A percentile compares a stretch with the other conserved stretches of the same genome.
Conservation (phyloP, 2,113 vertebrate species). For the Dromaius novaehollandiae region DNA sequence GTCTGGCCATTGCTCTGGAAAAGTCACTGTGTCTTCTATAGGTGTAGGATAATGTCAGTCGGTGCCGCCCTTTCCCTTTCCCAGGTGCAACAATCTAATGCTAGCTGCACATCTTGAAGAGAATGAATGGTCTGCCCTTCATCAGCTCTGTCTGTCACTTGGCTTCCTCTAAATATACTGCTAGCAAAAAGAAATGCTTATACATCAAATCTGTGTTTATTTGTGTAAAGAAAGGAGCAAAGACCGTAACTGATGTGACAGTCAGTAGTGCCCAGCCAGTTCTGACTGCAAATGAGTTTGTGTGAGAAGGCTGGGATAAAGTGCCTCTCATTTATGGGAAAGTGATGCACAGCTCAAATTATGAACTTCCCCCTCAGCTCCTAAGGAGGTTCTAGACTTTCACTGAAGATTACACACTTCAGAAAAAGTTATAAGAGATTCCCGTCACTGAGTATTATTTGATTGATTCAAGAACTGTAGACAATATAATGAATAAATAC, state of each 20-base stretch:
- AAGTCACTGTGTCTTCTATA: background rate
- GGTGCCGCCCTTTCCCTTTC: background rate
- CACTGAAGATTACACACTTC: background rate
- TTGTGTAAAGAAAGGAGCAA: background rate
- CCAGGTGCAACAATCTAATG: background rate
- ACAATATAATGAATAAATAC: background rate
- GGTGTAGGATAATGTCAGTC: background rate
- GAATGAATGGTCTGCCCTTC: background rate
- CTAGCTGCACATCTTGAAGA: background rate
- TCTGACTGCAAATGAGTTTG: background rate
- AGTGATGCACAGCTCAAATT: background rate
- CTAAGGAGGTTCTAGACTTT: background rate
- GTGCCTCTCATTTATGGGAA: background rate
- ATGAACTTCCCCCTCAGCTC: background rate
- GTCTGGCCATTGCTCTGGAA: background rate
- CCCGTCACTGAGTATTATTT: background rate
- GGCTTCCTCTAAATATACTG: background rate
- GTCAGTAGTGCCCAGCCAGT: background rate
- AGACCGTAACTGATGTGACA: background rate
- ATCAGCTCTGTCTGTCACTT: background rate
- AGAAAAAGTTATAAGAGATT: background rate
- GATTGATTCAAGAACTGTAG: background rate
- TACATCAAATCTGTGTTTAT: background rate
- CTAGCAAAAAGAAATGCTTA: background rate
- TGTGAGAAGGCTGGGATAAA: background rate